A percentile compares a stretch with the other conserved stretches of the same genome.
These are phyloP conservation scores for Clinocottus analis DNA, from an alignment of 2,113 vertebrate species.

Conservation along the genomic window DNA sequence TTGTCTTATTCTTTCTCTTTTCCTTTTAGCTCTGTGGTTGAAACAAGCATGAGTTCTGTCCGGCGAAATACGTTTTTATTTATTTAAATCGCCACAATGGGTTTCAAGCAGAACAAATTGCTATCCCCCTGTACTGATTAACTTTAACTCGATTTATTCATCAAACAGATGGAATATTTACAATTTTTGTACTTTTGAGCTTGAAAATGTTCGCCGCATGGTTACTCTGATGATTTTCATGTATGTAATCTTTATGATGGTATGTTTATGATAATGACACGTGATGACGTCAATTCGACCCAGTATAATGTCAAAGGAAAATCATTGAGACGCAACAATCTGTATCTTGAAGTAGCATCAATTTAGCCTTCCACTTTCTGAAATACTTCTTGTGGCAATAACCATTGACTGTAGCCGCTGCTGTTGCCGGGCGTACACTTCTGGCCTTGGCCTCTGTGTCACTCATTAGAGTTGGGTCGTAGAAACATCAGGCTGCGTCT, in stretches of 20 bases:
- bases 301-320: conserved; percentile 19
- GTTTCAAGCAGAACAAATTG: conserved; percentile 51
- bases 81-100: conserved; percentile 52
- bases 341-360: conserved; percentile 75
- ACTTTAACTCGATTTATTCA: conserved; percentile 16
- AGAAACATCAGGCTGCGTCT: not conserved
- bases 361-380: conserved; percentile 65
- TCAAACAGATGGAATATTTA: conserved; percentile 42
- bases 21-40: conserved; percentile 48
- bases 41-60: conserved; percentile 60
- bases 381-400: conserved; percentile 71
- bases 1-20: conserved; percentile 52
- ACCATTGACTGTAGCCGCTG: conserved; percentile 45
- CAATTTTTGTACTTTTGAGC: conserved; percentile 62
- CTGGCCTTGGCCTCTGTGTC: conserved; percentile 8
- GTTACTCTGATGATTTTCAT: conserved; percentile 51
- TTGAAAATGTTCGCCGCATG: conserved; percentile 62
- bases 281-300: conserved; percentile 25
- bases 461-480: not conserved
- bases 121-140: not conserved
- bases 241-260: conserved; percentile 57
- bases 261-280: conserved; percentile 41
- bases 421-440: conserved; percentile 13
- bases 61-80: conserved; percentile 60
- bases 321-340: conserved; percentile 41